These are phyloP conservation scores for Nothocercus julius DNA, from an alignment of 2,113 vertebrate species.

Conservation along the genomic window DNA sequence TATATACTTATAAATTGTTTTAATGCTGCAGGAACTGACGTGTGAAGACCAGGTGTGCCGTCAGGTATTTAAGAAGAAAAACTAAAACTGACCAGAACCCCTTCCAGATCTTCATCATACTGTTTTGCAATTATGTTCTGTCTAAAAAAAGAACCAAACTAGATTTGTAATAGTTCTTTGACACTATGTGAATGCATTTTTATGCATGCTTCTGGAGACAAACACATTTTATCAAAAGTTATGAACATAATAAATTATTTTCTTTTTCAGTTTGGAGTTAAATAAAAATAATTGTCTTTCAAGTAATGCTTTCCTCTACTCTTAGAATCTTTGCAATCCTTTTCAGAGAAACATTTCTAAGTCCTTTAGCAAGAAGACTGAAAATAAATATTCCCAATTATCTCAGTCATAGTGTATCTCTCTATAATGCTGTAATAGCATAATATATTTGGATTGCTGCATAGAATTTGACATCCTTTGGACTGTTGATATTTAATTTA, in stretches of 20 bases:
- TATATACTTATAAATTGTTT: slow-evolving; percentile 31
- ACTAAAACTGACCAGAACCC: slow-evolving; percentile 20
- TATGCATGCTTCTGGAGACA: background rate
- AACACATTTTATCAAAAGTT: background rate
- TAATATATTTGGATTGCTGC: slow-evolving; percentile 7
- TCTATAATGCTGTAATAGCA: background rate
- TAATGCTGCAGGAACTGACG: slow-evolving; percentile 84
- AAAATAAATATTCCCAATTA: slow-evolving; percentile 28
- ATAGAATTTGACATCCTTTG: background rate
- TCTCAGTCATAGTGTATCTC: background rate
- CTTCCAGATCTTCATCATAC: background rate
- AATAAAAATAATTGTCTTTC: slow-evolving; percentile 45
- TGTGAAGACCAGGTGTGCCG: slow-evolving; percentile 88
- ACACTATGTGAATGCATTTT: background rate
- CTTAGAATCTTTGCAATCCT: background rate
- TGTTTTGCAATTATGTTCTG: background rate
- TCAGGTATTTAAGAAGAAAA: slow-evolving; percentile 90
- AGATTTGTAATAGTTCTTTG: background rate
- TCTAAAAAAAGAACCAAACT: background rate
- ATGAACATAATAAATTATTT: background rate
- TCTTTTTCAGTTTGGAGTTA: slow-evolving; percentile 35
- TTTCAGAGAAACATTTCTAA: background rate
- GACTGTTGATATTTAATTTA: slow-evolving; percentile 34
- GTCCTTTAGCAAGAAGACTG: background rate
- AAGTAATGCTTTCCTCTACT: background rate